A percentile compares a stretch with the other conserved stretches of the same genome.
Evolutionary conservation across 2,888 invertebrate genomes (phyloP).

Genomic region (Tenthredo amoena): DNA sequence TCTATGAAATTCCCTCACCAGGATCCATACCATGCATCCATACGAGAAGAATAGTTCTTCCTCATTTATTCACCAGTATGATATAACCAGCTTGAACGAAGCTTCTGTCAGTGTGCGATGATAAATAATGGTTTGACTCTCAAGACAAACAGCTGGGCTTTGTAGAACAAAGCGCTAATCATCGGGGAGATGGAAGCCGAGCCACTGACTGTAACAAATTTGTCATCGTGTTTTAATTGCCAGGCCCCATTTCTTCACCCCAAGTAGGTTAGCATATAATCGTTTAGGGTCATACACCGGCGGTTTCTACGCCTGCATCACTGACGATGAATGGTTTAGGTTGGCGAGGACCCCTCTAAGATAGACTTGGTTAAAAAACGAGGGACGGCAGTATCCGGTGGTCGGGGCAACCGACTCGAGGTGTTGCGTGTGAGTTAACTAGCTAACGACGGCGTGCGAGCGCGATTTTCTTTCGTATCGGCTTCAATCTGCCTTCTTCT

Average conservation of each 20-base stretch:
- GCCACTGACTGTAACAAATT: slow-evolving; percentile 40
- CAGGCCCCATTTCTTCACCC: neutral
- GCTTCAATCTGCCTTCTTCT: slow-evolving; percentile 75
- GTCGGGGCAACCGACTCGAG: slow-evolving; percentile 60
- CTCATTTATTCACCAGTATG: neutral
- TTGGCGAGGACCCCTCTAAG: slow-evolving; percentile 53
- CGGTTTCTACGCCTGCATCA: slow-evolving; percentile 18
- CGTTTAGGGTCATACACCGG: slow-evolving; percentile 14
- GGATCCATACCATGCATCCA: no score
- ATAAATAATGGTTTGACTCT: neutral
- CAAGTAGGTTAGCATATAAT: slow-evolving; percentile 5
- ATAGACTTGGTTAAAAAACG: slow-evolving; percentile 57
- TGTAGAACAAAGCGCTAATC: slow-evolving; percentile 34
- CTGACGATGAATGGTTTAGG: slow-evolving; percentile 37
- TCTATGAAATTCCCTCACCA: neutral
- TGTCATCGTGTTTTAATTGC: slow-evolving; percentile 38
- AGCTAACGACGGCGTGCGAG: slow-evolving; percentile 77
- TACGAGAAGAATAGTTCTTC: neutral
- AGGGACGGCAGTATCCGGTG: slow-evolving; percentile 74
- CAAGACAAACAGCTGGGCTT: neutral
- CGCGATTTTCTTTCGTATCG: slow-evolving; percentile 78
- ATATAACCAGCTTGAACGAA: neutral
- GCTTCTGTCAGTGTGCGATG: neutral
- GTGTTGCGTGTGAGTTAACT: slow-evolving; percentile 78
- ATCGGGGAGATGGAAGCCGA: neutral